Base-by-base conservation (phyloP, 1,140 invertebrate genomes). In the Sycobia sp. region DNA sequence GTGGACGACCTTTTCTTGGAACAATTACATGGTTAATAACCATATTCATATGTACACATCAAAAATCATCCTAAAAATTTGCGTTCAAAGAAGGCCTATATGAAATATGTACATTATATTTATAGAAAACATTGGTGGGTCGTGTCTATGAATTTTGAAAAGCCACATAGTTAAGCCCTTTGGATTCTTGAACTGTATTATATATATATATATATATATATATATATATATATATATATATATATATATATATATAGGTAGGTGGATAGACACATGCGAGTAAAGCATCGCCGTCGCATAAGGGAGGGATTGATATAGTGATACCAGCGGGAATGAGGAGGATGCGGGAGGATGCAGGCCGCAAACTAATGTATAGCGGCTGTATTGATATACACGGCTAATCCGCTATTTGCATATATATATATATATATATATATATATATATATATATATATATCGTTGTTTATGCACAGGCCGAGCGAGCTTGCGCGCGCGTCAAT, bases 401-500 rank as follows among this genome's bases (percentile, higher is more conserved):
- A n/a, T 34, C 16, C 7, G 11, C 2, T 29, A 13, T 18, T 14
- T 4, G 10, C n/a, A 3, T 39, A 16, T 23, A 18, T 16, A 3
- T 29, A 18, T 49, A 25, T 49, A 49, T 0, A 14, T 14, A 14
- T 32, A 9, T 32, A 14, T 18, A 49, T 9, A 13, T 3, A 3
- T 3, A 22, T 14, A 25, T 46, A 25, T 4, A 1, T 32, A 11
- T 18, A 34, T 16, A 13, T n/a, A n/a, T n/a, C n/a, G n/a, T n/a
- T n/a, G n/a, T n/a, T n/a, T n/a, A n/a, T n/a, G 20, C 2, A 11
- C 10, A 25, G 14, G 0, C 16, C 34, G 36, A 39, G 32, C 10
- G 14, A 4, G 27, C 29, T 11, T 11, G 29, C 29, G 29, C 29
- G 29, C 56, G 29, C 56, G 20, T 58, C 56, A 58, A 58, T 58